Evolutionary conservation across 2,113 vertebrate genomes (phyloP).

Genomic region (Neoarius graeffei): DNA sequence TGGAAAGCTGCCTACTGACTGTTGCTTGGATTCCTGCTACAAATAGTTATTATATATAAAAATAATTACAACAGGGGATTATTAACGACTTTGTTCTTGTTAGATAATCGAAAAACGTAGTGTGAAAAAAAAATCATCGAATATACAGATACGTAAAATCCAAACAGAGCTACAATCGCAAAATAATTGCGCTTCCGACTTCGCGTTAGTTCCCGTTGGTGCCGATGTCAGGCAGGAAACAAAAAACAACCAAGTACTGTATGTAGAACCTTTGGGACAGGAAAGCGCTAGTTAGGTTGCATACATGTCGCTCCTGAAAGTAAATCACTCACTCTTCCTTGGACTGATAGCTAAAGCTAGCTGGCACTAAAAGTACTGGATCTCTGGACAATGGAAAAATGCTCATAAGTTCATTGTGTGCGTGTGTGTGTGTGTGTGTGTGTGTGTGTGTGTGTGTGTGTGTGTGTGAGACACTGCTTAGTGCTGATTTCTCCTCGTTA

Average conservation of each 20-base stretch:
- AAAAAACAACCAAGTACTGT: neutral
- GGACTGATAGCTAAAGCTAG: neutral
- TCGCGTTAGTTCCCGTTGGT: neutral
- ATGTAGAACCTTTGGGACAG: neutral
- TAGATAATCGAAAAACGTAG: no score
- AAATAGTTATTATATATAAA: no score
- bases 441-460: slow-evolving; percentile 8
- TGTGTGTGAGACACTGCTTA: neutral
- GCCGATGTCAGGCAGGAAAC: neutral
- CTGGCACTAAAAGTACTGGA: neutral
- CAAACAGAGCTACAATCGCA: no score
- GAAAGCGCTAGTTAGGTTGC: neutral
- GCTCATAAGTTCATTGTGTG: neutral
- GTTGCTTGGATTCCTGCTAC: no score
- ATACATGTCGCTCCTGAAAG: neutral
- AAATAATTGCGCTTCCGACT: neutral
- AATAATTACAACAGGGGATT: no score
- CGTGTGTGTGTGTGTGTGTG: neutral
- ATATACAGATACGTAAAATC: neutral
- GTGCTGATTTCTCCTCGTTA: slow-evolving; percentile 28
- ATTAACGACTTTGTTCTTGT: no score
- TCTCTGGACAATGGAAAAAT: neutral
- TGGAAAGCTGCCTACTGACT: no score
- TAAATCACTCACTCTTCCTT: neutral
- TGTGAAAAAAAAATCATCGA: neutral